phyloP scores from a whole-genome alignment of 2,797 vertebrate species.

The Sitta carolinensis region DNA sequence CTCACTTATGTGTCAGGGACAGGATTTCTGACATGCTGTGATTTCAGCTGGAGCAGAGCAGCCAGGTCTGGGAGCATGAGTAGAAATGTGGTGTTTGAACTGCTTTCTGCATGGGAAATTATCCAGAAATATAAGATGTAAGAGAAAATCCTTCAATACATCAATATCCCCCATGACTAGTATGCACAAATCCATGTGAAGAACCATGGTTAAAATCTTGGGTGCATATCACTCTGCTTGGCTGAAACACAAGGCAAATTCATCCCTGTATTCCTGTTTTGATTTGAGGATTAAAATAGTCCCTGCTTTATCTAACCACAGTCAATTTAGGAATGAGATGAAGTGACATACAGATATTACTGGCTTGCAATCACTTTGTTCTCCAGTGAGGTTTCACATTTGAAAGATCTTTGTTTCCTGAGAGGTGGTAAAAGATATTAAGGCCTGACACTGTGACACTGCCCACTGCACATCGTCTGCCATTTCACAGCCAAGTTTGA shows the following conservation, averaged over 20 bases:
- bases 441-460: not conserved
- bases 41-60: constrained; percentile 14
- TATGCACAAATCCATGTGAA: not conserved
- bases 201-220: not conserved
- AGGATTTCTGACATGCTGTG: not conserved
- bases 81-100: not conserved
- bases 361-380: not conserved
- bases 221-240: not conserved
- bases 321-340: not conserved
- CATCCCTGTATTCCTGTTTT: not conserved
- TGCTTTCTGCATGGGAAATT: not conserved
- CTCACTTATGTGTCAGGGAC: not conserved
- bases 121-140: not conserved
- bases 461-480: not conserved
- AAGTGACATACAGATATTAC: not conserved
- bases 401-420: not conserved
- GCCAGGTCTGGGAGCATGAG: not conserved
- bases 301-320: constrained; percentile 11
- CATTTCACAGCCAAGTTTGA: not conserved
- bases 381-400: not conserved
- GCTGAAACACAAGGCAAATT: constrained; percentile 7
- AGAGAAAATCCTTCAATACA: not conserved
- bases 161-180: not conserved
- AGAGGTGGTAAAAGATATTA: not conserved
- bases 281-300: constrained; percentile 29